Evolutionary conservation across 2,888 invertebrate species (phyloP).

Genomic region (Psylliodes chrysocephalus): DNA sequence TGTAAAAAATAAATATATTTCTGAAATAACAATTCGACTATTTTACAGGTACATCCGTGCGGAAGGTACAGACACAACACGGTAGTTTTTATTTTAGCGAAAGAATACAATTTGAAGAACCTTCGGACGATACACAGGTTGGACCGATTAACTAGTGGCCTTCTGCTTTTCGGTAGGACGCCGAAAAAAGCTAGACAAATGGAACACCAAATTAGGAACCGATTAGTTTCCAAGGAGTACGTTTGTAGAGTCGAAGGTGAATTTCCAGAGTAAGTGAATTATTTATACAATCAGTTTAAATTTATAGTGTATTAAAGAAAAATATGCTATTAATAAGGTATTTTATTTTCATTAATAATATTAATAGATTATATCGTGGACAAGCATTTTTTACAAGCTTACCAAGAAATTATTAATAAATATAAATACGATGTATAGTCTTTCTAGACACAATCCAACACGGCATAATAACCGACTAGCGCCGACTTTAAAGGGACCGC

Average conservation of each 20-base stretch:
- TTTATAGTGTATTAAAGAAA: too few species aligned
- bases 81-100: constrained; percentile 94
- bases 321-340: too few species aligned
- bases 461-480: too few species aligned
- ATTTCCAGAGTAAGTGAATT: constrained; percentile 84
- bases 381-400: too few species aligned
- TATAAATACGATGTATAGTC: too few species aligned
- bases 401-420: too few species aligned
- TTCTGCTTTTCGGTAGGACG: constrained; percentile 92
- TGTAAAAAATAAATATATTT: too few species aligned
- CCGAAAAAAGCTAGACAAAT: constrained; percentile 93
- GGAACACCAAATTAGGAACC: constrained; percentile 93
- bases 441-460: too few species aligned
- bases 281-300: too few species aligned
- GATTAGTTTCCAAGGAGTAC: constrained; percentile 94
- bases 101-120: constrained; percentile 94
- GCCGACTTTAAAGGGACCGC: too few species aligned
- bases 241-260: constrained; percentile 94
- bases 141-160: constrained; percentile 93
- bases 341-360: too few species aligned
- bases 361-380: too few species aligned
- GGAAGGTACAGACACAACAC: constrained; percentile 98
- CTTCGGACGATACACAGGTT: constrained; percentile 94
- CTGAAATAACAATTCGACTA: background rate
- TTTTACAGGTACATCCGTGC: constrained; percentile 91